phyloP scores from a whole-genome alignment of 1,140 invertebrate species.

The Palaemon carinicauda region DNA sequence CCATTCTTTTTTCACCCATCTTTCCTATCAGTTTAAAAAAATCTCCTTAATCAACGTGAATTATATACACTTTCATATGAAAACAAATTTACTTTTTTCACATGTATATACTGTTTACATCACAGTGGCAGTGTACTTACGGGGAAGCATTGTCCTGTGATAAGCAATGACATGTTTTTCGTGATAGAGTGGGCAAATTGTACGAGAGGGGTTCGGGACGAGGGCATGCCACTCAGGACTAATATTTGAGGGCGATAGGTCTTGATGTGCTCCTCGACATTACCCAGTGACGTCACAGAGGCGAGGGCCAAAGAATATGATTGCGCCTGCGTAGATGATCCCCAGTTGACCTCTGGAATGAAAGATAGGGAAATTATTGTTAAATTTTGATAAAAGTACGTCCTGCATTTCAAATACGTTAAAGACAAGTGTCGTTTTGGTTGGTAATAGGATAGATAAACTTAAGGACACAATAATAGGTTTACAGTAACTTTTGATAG shows the following conservation, averaged over 20 bases:
- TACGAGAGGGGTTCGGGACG: constrained; percentile 67
- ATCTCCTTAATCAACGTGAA: no score
- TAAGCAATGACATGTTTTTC: constrained; percentile 68
- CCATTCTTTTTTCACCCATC: no score
- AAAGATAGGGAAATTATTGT: no score
- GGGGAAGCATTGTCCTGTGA: constrained; percentile 67
- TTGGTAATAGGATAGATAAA: no score
- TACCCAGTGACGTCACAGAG: constrained; percentile 67
- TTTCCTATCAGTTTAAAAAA: no score
- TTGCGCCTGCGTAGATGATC: constrained; percentile 75
- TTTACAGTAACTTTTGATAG: no score
- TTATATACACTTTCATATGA: no score
- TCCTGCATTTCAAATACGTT: no score
- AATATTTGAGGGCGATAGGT: constrained; percentile 73
- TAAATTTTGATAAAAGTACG: no score
- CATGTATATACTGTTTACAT: not conserved
- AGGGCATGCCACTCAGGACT: constrained; percentile 69
- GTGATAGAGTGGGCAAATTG: constrained; percentile 70
- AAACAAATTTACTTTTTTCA: no score
- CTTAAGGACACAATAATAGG: no score
- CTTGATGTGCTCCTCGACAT: constrained; percentile 72
- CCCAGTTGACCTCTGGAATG: constrained; percentile 76
- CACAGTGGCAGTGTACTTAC: constrained; percentile 64
- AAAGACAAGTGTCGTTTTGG: no score
- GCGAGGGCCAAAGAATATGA: constrained; percentile 69